These are phyloP conservation scores for Napeogenes inachia DNA, from an alignment of 2,888 invertebrate species.

Conservation along the genomic window DNA sequence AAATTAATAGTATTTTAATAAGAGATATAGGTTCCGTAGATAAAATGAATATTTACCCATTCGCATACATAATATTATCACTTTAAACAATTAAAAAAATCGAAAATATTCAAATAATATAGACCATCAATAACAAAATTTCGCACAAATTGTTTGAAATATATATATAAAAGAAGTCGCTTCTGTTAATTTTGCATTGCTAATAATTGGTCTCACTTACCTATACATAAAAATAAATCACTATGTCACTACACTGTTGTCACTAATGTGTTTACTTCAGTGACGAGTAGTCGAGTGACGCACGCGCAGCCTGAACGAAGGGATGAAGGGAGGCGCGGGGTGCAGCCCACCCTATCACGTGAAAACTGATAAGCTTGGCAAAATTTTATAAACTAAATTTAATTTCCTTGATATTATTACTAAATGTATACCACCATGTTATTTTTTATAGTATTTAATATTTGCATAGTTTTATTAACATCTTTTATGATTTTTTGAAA, in stretches of 20 bases:
- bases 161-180: conserved; percentile 15
- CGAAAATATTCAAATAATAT: too few species aligned
- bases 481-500: too few species aligned
- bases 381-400: conserved; percentile 9
- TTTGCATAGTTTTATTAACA: too few species aligned
- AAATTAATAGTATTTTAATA: too few species aligned
- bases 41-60: too few species aligned
- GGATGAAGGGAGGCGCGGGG: conserved; percentile 37
- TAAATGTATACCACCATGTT: too few species aligned
- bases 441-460: too few species aligned
- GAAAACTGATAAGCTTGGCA: conserved; percentile 34
- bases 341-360: conserved; percentile 33
- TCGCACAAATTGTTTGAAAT: conserved; percentile 11
- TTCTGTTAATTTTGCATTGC: too few species aligned
- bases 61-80: too few species aligned
- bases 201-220: conserved; percentile 10
- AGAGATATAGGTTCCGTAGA: too few species aligned
- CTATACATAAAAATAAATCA: conserved; percentile 13
- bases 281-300: conserved; percentile 48
- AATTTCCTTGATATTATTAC: background rate
- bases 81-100: too few species aligned
- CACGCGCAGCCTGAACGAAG: conserved; percentile 45
- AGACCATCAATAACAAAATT: too few species aligned
- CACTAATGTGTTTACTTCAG: conserved; percentile 41
- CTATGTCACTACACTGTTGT: conserved; percentile 9